Evolutionary conservation across 2,888 invertebrate species (phyloP).

Genomic region (Pristionchus arcanus): DNA sequence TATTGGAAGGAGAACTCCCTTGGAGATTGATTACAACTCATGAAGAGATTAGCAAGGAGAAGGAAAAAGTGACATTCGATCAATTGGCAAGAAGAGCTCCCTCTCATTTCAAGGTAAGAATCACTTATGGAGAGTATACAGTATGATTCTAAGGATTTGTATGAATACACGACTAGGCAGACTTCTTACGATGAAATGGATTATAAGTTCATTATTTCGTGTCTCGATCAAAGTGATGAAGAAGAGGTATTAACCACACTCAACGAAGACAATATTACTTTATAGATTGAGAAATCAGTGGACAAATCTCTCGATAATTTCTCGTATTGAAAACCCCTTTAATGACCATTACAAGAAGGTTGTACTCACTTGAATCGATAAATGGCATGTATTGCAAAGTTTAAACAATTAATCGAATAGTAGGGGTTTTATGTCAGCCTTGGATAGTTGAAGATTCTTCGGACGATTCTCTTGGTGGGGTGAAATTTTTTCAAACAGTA

Average conservation of each 20-base stretch:
- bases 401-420: slow-evolving; percentile 35
- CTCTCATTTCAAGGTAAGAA: slow-evolving; percentile 27
- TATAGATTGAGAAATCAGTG: background rate
- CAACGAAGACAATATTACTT: too few relatives aligned
- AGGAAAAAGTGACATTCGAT: slow-evolving; percentile 58
- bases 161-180: background rate
- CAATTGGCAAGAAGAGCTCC: slow-evolving; percentile 32
- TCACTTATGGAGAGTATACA: background rate
- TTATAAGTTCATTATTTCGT: slow-evolving; percentile 10
- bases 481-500: background rate
- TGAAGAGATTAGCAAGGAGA: slow-evolving; percentile 68
- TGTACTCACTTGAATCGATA: slow-evolving; percentile 32
- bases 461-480: slow-evolving; percentile 34
- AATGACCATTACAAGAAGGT: background rate
- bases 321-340: background rate
- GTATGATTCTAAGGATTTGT: background rate
- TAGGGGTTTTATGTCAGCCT: slow-evolving; percentile 41
- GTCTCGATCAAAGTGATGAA: background rate
- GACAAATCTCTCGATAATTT: slow-evolving; percentile 27
- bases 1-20: slow-evolving; percentile 72
- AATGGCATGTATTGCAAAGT: slow-evolving; percentile 20
- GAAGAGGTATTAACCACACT: slow-evolving; percentile 4
- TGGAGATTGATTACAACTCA: slow-evolving; percentile 70
- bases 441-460: slow-evolving; percentile 39
- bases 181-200: background rate